Evolutionary conservation across 1,140 invertebrate genomes (phyloP), one percentile per base, ranked within the genome.

Genomic region (Oryzaephilus surinamensis): DNA sequence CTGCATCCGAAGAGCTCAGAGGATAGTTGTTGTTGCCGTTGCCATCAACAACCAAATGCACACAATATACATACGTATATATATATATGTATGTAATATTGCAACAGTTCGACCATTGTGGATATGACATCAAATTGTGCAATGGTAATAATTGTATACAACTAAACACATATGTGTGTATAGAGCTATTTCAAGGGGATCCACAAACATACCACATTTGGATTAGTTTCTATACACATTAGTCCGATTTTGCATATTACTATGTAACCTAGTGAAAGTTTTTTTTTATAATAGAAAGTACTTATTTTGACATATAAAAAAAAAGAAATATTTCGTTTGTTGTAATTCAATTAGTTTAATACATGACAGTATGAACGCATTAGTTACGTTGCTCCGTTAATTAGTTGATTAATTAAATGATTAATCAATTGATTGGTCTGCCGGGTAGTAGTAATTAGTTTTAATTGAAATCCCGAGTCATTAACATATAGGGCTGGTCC

Each of bases 401-500:
- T 58, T 55, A 58, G 50, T 51, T 51, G 49, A 58, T 55, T 54
- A 55, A 55, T 55, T 55, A 54, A 55, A 55, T 58, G 55, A 58
- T 56, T 55, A 55, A 56, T 58, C 53, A 58, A 58, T 58, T 58
- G 55, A 58, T 58, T 52, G 55, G 55, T 47, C 49, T 52, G 50
- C 48, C 50, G 51, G 51, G 47, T 45, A 45, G 51, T 38, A 45
- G 46, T 58, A 58, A 58, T 58, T 55, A 55, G 53, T 58, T 58
- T 55, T 58, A 58, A 58, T 58, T 58, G 53, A 58, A 57, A 55
- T 52, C 48, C 50, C 46, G 46, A 54, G 51, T 58, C 55, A 52
- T 56, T 51, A 55, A 49, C 51, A 50, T 53, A n/a, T n/a, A 26
- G 38, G 46, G 41, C 48, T 27, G 27, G 45, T 37, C 40, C 45